Conservation (phyloP, 2,888 invertebrate species). For the Meloe dianella region DNA sequence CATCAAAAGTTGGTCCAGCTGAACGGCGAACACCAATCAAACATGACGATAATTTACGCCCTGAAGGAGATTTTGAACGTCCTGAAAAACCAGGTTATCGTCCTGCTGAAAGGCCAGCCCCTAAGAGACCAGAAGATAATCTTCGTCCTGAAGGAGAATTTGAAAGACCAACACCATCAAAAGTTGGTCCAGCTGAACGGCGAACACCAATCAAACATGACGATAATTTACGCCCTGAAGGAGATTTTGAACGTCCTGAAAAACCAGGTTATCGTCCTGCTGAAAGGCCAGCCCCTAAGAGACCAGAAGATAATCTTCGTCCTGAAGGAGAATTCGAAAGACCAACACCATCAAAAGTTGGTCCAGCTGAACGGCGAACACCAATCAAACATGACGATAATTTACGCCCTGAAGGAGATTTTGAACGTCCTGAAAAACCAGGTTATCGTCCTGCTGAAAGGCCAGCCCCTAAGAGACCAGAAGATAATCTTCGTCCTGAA, state of each 20-base stretch:
- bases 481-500: constrained; percentile 61
- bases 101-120: constrained; percentile 55
- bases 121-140: constrained; percentile 62
- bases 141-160: constrained; percentile 61
- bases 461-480: too few species aligned
- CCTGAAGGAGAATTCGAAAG: constrained; percentile 61
- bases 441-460: constrained; percentile 53
- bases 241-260: constrained; percentile 49
- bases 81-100: constrained; percentile 52
- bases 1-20: constrained; percentile 51
- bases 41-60: constrained; percentile 56
- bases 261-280: constrained; percentile 51
- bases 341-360: constrained; percentile 51
- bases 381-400: constrained; percentile 58
- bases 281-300: too few species aligned
- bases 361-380: constrained; percentile 51
- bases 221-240: constrained; percentile 49
- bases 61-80: constrained; percentile 49
- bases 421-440: constrained; percentile 49
- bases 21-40: constrained; percentile 49
- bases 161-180: constrained; percentile 52
- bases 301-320: constrained; percentile 60
- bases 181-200: constrained; percentile 52
- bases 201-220: constrained; percentile 57
- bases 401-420: constrained; percentile 47